Evolutionary conservation across 1,140 invertebrate species (phyloP), one percentile per base, ranked within the genome.

Genomic region (Cecropterus lyciades): DNA sequence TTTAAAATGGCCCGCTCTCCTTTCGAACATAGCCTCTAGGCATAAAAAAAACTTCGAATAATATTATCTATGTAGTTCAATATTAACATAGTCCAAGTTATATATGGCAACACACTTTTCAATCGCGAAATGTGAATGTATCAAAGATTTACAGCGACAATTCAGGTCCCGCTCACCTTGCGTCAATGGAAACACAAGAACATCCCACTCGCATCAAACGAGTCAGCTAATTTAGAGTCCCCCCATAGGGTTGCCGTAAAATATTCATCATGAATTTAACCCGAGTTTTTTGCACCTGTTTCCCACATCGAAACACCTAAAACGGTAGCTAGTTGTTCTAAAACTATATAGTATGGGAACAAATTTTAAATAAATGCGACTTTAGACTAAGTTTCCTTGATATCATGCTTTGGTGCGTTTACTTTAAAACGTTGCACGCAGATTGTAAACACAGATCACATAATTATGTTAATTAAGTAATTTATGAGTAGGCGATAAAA

Each of bases 121-220:
- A 37, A 37, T 37, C 11, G 11, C 33, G 33, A 37, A 37, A 37
- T 1, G 33, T 37, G 33, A 37, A 37, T 37, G 11, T 10, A 37
- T 37, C 1, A 14, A 9, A 43, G 40, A 43, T 43, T 43, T 43
- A 43, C 20, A 10, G 13, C 8, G 3, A 45, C 53, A 57, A 10
- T 2, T 43, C 55, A 48, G 57, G 57, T 48, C 66, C 46, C 33
- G 33, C 24, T 17, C 49, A 46, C 40, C 66, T 68, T 55, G 57
- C 6, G 51, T 52, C 42, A 27, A 45, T 57, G 55, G 45, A 55
- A 52, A 65, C 40, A 45, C 37, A 60, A 57, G 40, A 57, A 27
- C 55, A 57, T 57, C 55, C 55, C 53, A 43, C 15, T 56, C 30
- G 37, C 37, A 55, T 55, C 51, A 55, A 55, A 55, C 51, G 33